A percentile compares a stretch with the other conserved stretches of the same genome.
Evolutionary conservation across 2,888 invertebrate genomes (phyloP).

Genomic region (Allacma fusca): DNA sequence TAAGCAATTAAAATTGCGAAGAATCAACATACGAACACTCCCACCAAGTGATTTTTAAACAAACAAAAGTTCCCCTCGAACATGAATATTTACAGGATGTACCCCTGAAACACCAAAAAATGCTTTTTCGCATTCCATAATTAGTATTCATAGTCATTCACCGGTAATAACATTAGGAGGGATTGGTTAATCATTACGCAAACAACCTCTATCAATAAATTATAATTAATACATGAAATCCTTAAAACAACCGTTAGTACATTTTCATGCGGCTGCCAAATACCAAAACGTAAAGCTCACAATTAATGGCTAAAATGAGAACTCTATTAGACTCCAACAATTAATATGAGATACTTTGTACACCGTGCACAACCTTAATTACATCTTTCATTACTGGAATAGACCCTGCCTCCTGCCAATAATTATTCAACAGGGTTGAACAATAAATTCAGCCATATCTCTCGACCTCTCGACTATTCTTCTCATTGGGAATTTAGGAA

Average conservation of each 20-base stretch:
- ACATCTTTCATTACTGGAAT: too few relatives aligned
- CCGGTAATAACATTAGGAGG: background rate
- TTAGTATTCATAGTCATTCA: constrained; percentile 17
- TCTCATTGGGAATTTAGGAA: too few relatives aligned
- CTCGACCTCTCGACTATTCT: too few relatives aligned
- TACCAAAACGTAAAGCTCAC: too few relatives aligned
- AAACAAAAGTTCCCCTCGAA: background rate
- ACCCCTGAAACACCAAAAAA: constrained; percentile 1
- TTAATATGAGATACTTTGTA: too few relatives aligned
- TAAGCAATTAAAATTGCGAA: background rate
- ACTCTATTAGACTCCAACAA: too few relatives aligned
- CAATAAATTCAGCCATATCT: too few relatives aligned
- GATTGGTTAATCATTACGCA: background rate
- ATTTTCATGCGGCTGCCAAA: background rate
- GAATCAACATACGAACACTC: background rate
- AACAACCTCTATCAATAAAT: constrained; percentile 9
- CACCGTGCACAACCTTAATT: too few relatives aligned
- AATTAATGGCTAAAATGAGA: too few relatives aligned
- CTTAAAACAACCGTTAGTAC: background rate
- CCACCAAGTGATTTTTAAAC: background rate
- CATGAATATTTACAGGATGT: constrained; percentile 17
- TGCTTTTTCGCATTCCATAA: background rate
- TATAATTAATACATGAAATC: background rate
- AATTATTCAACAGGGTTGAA: too few relatives aligned
- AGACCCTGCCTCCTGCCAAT: too few relatives aligned